Conservation (phyloP, 2,797 vertebrate genomes). For the Diglossa cyanea region DNA sequence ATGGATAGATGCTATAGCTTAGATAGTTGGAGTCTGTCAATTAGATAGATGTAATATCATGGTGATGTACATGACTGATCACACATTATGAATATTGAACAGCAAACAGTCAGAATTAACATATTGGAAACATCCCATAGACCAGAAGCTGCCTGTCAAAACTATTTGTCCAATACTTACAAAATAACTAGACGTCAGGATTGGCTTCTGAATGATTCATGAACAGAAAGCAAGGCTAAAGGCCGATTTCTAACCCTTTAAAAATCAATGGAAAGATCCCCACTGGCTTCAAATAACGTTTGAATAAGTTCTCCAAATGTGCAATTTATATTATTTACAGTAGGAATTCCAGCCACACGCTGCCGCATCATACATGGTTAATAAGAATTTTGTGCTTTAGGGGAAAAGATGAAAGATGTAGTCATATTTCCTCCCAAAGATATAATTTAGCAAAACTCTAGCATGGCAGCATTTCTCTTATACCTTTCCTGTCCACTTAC, state of each 20-base stretch:
- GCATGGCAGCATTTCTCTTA: neutral
- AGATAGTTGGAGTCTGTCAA: neutral
- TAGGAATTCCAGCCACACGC: neutral
- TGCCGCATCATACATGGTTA: neutral
- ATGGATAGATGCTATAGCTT: slow-evolving; percentile 6
- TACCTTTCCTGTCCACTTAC: neutral
- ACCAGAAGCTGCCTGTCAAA: slow-evolving; percentile 3
- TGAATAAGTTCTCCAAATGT: neutral
- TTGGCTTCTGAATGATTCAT: slow-evolving; percentile 41
- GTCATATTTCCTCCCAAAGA: neutral
- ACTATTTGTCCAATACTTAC: slow-evolving; percentile 8
- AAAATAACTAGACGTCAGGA: neutral
- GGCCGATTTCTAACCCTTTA: neutral
- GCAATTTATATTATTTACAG: neutral
- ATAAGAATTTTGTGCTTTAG: neutral
- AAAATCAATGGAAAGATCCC: slow-evolving; percentile 20
- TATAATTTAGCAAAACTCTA: neutral
- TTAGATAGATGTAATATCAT: neutral
- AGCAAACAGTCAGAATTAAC: neutral
- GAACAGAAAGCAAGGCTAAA: slow-evolving; percentile 5
- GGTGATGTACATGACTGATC: neutral
- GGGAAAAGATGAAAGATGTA: neutral
- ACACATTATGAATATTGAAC: slow-evolving; percentile 7
- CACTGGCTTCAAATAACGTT: neutral
- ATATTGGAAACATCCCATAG: neutral